Base-by-base conservation (phyloP, 2,797 vertebrate species). In the Ctenopoma multispine region DNA sequence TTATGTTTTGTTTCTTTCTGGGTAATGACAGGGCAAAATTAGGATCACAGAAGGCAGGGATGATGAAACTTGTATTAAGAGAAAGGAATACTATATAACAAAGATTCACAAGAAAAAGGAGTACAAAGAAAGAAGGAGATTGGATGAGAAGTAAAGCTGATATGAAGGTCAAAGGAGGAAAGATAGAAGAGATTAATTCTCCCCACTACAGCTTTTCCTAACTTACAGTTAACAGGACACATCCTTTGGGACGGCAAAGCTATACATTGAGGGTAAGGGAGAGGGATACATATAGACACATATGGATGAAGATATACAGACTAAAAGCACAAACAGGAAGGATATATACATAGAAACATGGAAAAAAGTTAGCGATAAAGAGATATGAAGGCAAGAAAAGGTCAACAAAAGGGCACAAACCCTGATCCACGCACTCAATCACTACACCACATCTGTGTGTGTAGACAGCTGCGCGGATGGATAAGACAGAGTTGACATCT, bases 171-270 rank as follows among this genome's bases (percentile, higher is more conserved):
- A 59, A 23, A 27, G 5, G 36, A 68, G 49, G 55, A 49, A 43
- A 62, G 41, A 31, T 7, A 55, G 29, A 62, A 15, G n/a, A 41
- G 55, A 51, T 68, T 20, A 0, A 56, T 66, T 59, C 17, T 17
- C 46, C 20, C 21, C 5, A 36, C n/a, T 5, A 11, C 56, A 21
- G 62, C 29, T 36, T 27, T 18, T 63, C 46, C 70, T 46, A 56
- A 74, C 63, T 60, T 13, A 56, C 41, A 53, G 77, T 72, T 83
- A 69, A 72, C 61, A 79, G 63, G 49, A 77, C 63, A 66, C 15
- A 29, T n/a, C 43, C 63, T 63, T 23, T 58, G 75, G 69, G 82
- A 83, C 56, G 43, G 20, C 20, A n/a, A 38, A 59, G 7, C 4
- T 41, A n/a, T 43, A 49, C 51, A 66, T 13, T 13, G 53, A 63